Evolutionary conservation across 2,888 invertebrate species (phyloP).

Genomic region (Amaurobius ferox): DNA sequence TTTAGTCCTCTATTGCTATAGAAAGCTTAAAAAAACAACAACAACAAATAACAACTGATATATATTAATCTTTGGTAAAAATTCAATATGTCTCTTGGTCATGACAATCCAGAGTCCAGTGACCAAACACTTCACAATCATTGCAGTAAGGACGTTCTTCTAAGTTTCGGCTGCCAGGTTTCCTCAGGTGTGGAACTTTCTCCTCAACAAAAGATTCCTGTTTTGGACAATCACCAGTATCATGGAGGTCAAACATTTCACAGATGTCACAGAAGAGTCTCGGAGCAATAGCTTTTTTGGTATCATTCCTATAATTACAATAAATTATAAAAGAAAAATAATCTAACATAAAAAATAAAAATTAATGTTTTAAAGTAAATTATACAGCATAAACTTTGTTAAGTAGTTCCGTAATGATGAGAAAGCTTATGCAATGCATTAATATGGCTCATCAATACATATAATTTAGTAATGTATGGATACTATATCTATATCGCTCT

Average conservation of each 20-base stretch:
- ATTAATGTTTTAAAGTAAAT: background rate
- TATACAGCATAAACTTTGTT: no score
- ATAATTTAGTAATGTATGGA: no score
- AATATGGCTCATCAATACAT: no score
- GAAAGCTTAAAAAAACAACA: background rate
- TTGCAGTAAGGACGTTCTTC: slow-evolving; percentile 89
- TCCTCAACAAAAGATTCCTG: slow-evolving; percentile 83
- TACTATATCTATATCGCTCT: no score
- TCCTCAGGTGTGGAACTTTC: slow-evolving; percentile 75
- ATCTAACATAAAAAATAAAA: background rate
- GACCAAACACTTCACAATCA: slow-evolving; percentile 95
- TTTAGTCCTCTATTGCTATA: background rate
- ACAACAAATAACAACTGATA: background rate
- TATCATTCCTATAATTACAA: slow-evolving; percentile 73
- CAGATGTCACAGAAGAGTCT: slow-evolving; percentile 98
- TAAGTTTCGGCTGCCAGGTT: slow-evolving; percentile 77
- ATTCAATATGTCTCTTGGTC: slow-evolving; percentile 86
- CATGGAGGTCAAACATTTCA: slow-evolving; percentile 96
- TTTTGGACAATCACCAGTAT: slow-evolving; percentile 96
- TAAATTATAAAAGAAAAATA: background rate
- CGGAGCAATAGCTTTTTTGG: slow-evolving; percentile 72
- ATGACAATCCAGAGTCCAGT: slow-evolving; percentile 89
- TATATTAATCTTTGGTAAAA: background rate
- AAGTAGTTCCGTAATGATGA: no score
- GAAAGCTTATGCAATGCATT: no score